Percentiles rank a stretch among this genome's conserved stretches.
phyloP scores from a whole-genome alignment of 2,113 vertebrate genomes.

The Hippocampus comes region DNA sequence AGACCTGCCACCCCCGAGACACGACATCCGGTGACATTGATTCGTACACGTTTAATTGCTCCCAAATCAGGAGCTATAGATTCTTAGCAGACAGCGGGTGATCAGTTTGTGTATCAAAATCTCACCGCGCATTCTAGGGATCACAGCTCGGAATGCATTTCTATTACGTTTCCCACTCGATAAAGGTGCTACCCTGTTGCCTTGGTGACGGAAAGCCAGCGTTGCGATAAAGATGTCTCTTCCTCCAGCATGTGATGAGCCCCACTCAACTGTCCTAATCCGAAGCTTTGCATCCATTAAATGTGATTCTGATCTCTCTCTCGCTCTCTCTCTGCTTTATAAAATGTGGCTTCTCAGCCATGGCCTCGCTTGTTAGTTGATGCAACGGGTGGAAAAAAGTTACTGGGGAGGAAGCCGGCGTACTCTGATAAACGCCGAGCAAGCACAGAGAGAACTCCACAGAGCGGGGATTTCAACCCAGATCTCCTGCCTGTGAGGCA shows the following conservation, averaged over 20 bases:
- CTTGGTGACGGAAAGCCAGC: slow-evolving; percentile 41
- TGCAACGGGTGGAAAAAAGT: background rate
- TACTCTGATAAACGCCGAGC: background rate
- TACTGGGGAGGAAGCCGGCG: background rate
- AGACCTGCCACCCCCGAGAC: slow-evolving; percentile 22
- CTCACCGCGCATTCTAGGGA: slow-evolving; percentile 33
- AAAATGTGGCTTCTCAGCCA: background rate
- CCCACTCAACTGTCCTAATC: slow-evolving; percentile 3
- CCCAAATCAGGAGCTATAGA: slow-evolving; percentile 47
- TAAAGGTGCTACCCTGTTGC: slow-evolving; percentile 40
- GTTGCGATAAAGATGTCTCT: slow-evolving; percentile 24
- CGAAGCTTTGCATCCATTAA: background rate
- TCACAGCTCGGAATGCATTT: slow-evolving; percentile 36
- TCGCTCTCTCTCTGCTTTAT: background rate
- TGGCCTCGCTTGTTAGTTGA: slow-evolving; percentile 2
- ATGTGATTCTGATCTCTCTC: slow-evolving; percentile 9
- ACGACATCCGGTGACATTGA: slow-evolving; percentile 27
- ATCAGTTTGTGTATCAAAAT: slow-evolving; percentile 50
- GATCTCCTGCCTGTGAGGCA: background rate
- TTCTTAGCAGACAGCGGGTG: slow-evolving; percentile 21
- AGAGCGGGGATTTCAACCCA: background rate
- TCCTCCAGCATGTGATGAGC: background rate
- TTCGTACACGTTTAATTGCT: slow-evolving; percentile 63
- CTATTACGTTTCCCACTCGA: slow-evolving; percentile 38
- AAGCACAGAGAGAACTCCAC: background rate